Conservation (phyloP, 2,797 vertebrate genomes). For the Schizothorax lantsangensis region DNA sequence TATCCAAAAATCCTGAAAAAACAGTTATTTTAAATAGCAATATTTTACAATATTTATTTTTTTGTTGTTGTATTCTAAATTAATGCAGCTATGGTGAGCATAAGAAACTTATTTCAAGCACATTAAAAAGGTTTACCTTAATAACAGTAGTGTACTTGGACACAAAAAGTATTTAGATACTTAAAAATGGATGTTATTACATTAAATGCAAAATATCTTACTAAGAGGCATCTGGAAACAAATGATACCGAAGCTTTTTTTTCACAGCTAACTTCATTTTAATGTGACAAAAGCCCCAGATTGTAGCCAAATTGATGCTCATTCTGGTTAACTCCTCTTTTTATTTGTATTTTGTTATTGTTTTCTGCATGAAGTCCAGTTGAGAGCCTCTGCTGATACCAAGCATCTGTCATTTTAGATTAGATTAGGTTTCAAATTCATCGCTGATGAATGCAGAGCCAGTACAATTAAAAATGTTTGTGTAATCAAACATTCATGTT, state of each 20-base stretch:
- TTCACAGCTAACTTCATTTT: neutral
- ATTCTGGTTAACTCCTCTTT: neutral
- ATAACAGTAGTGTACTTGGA: neutral
- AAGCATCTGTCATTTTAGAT: constrained; percentile 14
- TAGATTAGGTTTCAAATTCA: constrained; percentile 15
- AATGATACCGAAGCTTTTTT: neutral
- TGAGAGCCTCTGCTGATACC: neutral
- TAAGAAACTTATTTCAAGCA: neutral
- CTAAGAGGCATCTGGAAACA: neutral
- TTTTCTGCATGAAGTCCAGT: constrained; percentile 19
- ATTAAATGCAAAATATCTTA: neutral
- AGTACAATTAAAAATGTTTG: constrained; percentile 4
- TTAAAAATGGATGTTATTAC: neutral
- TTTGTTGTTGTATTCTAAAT: neutral
- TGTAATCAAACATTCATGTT: neutral
- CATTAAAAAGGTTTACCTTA: neutral
- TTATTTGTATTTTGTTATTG: neutral
- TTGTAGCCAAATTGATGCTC: neutral
- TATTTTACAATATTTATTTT: neutral
- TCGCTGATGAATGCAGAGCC: constrained; percentile 2
- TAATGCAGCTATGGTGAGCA: neutral
- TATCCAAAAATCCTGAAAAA: neutral
- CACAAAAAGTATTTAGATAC: neutral
- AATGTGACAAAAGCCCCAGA: neutral
- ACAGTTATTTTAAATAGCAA: neutral